Percentiles rank a stretch among this genome's conserved stretches.
Evolutionary conservation across 2,888 invertebrate species (phyloP).

Genomic region (Stenichneumon culpator): DNA sequence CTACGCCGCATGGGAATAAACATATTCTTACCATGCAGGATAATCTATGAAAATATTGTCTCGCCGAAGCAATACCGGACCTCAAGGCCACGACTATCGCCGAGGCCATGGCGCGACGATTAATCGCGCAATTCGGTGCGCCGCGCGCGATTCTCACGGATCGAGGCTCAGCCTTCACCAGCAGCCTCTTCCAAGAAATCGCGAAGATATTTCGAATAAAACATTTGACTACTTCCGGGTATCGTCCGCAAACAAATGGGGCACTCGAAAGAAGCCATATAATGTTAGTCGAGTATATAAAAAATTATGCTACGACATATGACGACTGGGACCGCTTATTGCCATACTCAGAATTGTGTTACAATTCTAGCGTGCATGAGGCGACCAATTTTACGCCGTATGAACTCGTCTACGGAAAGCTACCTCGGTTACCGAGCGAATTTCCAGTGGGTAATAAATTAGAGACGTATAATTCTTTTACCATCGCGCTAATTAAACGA

Average conservation of each 20-base stretch:
- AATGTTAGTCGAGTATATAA: too few species aligned
- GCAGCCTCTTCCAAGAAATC: slow-evolving; percentile 33
- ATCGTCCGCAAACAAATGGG: slow-evolving; percentile 17
- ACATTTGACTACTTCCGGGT: not conserved
- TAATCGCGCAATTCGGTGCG: slow-evolving; percentile 42
- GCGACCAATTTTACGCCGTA: too few species aligned
- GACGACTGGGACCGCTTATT: too few species aligned
- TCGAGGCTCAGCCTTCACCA: slow-evolving; percentile 18
- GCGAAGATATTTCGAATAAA: slow-evolving; percentile 1
- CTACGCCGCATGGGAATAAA: slow-evolving; percentile 32
- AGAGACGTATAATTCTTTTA: too few species aligned
- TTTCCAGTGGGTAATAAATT: too few species aligned
- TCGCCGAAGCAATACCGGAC: not conserved
- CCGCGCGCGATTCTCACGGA: slow-evolving; percentile 39
- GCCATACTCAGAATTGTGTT: too few species aligned
- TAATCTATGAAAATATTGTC: slow-evolving; percentile 45
- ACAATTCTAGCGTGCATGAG: too few species aligned
- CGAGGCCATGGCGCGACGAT: slow-evolving; percentile 27
- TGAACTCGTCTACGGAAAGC: too few species aligned
- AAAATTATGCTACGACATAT: too few species aligned
- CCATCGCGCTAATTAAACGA: not conserved
- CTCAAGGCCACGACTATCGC: slow-evolving; percentile 37
- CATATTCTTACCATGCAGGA: slow-evolving; percentile 53
- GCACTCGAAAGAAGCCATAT: too few species aligned
- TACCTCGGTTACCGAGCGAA: too few species aligned